Percentiles rank a stretch among this genome's conserved stretches.
Conservation (phyloP, 2,797 vertebrate species). For the Aldrovandia affinis region DNA sequence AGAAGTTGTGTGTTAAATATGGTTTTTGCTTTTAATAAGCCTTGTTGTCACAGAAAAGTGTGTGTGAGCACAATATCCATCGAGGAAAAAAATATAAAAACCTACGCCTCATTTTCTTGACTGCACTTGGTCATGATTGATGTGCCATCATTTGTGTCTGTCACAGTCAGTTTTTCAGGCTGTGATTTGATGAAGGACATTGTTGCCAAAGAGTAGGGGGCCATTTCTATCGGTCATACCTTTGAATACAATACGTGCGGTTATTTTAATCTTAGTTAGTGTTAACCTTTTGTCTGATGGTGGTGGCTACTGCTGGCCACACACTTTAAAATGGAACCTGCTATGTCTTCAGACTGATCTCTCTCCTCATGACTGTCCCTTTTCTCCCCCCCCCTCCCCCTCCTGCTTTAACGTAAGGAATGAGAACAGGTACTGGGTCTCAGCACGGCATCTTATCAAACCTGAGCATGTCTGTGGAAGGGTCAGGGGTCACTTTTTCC, state of each 20-base stretch:
- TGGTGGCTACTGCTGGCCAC: not conserved
- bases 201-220: not conserved
- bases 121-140: too few relatives aligned
- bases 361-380: slow-evolving; percentile 32
- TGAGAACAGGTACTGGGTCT: slow-evolving; percentile 76
- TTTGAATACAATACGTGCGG: not conserved
- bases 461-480: slow-evolving; percentile 65
- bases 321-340: not conserved
- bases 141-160: not conserved
- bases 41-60: not conserved
- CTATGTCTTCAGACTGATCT: slow-evolving; percentile 48
- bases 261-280: too few relatives aligned
- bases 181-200: not conserved
- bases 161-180: not conserved
- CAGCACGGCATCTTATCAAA: slow-evolving; percentile 57
- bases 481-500: slow-evolving; percentile 15
- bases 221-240: not conserved
- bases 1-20: not conserved
- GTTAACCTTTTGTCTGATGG: not conserved
- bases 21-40: not conserved
- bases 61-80: not conserved
- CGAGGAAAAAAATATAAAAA: not conserved
- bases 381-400: slow-evolving; percentile 51
- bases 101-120: not conserved
- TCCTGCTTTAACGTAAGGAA: slow-evolving; percentile 70